These are phyloP conservation scores for Drosophila engyochracea DNA, from an alignment of 2,888 invertebrate species.

Conservation along the genomic window DNA sequence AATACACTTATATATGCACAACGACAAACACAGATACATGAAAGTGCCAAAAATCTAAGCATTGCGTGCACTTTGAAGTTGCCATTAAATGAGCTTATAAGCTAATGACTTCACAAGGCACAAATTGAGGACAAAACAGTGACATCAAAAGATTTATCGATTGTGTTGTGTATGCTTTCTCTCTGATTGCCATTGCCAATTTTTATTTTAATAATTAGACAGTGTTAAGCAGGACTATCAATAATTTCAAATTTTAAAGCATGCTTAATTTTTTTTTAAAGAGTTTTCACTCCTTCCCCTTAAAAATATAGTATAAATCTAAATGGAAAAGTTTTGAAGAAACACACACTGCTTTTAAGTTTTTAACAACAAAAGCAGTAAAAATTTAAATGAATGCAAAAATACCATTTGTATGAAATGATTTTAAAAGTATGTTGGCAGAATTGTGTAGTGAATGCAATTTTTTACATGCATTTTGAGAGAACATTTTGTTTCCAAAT, in stretches of 20 bases:
- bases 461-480: too few species aligned
- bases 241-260: neutral
- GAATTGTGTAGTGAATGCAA: too few species aligned
- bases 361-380: neutral
- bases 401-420: neutral
- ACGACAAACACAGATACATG: conserved; percentile 8
- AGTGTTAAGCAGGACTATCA: neutral
- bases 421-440: neutral
- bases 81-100: conserved; percentile 52
- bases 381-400: neutral
- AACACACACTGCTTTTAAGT: neutral
- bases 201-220: neutral
- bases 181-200: neutral
- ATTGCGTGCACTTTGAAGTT: conserved; percentile 39
- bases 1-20: conserved; percentile 16
- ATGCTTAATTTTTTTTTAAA: too few species aligned
- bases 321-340: neutral
- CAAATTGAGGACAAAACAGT: conserved; percentile 17
- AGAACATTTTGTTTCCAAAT: too few species aligned
- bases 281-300: neutral
- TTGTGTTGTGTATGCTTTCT: neutral
- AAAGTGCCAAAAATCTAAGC: conserved; percentile 49
- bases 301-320: neutral
- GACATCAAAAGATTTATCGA: neutral
- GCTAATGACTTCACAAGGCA: conserved; percentile 38